Evolutionary conservation across 2,888 invertebrate species (phyloP).

Genomic region (Drosophila longiperda): DNA sequence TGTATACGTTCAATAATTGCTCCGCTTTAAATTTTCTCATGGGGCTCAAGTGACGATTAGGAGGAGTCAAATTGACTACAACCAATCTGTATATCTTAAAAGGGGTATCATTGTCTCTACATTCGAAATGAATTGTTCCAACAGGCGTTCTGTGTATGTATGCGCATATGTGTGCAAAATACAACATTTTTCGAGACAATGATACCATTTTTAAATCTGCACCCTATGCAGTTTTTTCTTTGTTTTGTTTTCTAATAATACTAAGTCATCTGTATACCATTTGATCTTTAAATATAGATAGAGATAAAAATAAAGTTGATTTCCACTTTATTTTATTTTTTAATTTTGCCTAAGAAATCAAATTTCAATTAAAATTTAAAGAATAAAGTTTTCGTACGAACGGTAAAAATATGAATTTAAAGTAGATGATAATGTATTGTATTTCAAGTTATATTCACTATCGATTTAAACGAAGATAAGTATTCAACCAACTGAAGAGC

Average conservation of each 20-base stretch:
- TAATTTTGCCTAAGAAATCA: background rate
- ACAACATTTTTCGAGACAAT: background rate
- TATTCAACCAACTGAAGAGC: background rate
- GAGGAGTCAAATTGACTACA: too few relatives aligned
- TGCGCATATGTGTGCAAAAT: background rate
- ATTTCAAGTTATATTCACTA: background rate
- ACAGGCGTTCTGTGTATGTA: background rate
- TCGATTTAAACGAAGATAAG: background rate
- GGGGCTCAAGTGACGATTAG: background rate
- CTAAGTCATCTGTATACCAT: background rate
- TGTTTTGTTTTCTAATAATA: background rate
- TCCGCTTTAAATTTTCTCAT: background rate
- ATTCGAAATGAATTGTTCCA: too few relatives aligned
- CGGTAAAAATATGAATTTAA: background rate
- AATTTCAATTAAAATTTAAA: background rate
- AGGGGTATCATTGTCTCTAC: too few relatives aligned
- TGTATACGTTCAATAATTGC: conserved; percentile 17
- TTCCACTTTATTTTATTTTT: too few relatives aligned
- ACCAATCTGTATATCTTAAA: background rate
- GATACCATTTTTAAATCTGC: background rate
- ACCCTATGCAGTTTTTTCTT: background rate
- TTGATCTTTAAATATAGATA: background rate
- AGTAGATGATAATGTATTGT: background rate
- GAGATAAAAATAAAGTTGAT: background rate
- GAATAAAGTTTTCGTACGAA: background rate